Evolutionary conservation across 2,797 vertebrate genomes (phyloP).

Genomic region (Triplophysa bombifrons): DNA sequence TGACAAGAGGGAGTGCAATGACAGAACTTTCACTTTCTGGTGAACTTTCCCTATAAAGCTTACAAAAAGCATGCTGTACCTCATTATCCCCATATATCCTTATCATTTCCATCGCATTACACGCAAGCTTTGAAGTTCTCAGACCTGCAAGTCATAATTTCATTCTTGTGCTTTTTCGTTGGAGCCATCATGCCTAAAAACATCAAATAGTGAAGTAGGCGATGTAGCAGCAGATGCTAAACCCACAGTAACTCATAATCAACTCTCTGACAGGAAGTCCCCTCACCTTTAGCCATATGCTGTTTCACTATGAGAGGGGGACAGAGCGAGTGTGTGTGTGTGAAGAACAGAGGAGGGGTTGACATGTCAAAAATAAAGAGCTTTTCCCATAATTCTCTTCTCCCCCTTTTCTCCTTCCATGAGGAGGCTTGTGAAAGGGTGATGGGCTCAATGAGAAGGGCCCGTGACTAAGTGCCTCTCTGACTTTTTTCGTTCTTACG

Average conservation of each 20-base stretch:
- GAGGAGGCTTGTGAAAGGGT: constrained; percentile 55
- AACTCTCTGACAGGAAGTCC: constrained; percentile 39
- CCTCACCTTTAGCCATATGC: constrained; percentile 37
- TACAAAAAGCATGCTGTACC: not conserved
- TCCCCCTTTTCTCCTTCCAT: constrained; percentile 39
- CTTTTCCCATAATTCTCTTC: constrained; percentile 63
- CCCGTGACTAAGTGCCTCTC: constrained; percentile 62
- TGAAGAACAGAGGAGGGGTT: constrained; percentile 44
- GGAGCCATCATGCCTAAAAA: constrained; percentile 18
- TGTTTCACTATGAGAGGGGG: constrained; percentile 7
- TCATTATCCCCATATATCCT: not conserved
- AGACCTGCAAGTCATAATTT: constrained; percentile 45
- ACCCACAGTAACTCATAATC: constrained; percentile 39
- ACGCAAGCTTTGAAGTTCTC: constrained; percentile 40
- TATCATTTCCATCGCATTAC: constrained; percentile 3
- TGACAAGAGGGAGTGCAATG: too few relatives aligned
- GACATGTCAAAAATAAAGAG: constrained; percentile 56
- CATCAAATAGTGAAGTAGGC: not conserved
- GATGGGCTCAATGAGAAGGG: constrained; percentile 54
- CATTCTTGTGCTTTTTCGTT: constrained; percentile 30
- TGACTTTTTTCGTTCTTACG: constrained; percentile 59
- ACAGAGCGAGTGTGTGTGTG: not conserved
- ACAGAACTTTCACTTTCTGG: too few relatives aligned
- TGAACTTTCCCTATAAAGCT: not conserved
- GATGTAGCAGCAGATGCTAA: constrained; percentile 12